Evolutionary conservation across 2,797 vertebrate species (phyloP).

Genomic region (Buphagus erythrorhynchus): DNA sequence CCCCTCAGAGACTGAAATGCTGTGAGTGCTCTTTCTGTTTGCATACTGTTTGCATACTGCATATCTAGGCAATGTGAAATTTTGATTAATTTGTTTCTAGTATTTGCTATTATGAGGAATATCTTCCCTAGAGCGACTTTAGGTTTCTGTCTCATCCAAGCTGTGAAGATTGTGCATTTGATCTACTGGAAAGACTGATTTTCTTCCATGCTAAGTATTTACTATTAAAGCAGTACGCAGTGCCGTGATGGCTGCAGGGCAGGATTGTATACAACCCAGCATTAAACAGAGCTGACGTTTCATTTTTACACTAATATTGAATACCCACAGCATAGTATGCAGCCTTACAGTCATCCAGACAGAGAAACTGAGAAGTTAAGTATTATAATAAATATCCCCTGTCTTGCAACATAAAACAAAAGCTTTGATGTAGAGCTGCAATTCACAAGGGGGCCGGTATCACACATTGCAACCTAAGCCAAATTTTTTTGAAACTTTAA

Average conservation of each 20-base stretch:
- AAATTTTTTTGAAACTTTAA: conserved; percentile 52
- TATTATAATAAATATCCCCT: conserved; percentile 62
- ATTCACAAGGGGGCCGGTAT: conserved; percentile 44
- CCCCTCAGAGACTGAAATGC: conserved; percentile 59
- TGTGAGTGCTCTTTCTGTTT: conserved; percentile 62
- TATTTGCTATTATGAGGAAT: conserved; percentile 65
- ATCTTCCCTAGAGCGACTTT: conserved; percentile 64
- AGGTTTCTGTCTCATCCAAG: conserved; percentile 52
- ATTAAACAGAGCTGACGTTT: conserved; percentile 67
- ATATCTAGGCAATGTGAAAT: conserved; percentile 58
- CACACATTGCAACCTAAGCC: conserved; percentile 61
- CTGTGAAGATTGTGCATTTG: conserved; percentile 65
- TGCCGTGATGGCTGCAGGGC: conserved; percentile 36
- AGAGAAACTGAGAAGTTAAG: conserved; percentile 55
- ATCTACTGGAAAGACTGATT: conserved; percentile 60
- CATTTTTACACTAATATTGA: conserved; percentile 58
- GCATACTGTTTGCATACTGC: conserved; percentile 63
- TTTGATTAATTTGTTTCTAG: conserved; percentile 71
- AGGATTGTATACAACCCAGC: conserved; percentile 61
- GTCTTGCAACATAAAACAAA: conserved; percentile 66
- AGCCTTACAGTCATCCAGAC: conserved; percentile 44
- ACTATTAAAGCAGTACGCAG: conserved; percentile 47
- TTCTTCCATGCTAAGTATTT: conserved; percentile 66
- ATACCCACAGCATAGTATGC: conserved; percentile 2
- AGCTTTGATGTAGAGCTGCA: conserved; percentile 62